These are phyloP conservation scores for Apotomis capreana DNA, from an alignment of 2,888 invertebrate genomes.

Conservation along the genomic window DNA sequence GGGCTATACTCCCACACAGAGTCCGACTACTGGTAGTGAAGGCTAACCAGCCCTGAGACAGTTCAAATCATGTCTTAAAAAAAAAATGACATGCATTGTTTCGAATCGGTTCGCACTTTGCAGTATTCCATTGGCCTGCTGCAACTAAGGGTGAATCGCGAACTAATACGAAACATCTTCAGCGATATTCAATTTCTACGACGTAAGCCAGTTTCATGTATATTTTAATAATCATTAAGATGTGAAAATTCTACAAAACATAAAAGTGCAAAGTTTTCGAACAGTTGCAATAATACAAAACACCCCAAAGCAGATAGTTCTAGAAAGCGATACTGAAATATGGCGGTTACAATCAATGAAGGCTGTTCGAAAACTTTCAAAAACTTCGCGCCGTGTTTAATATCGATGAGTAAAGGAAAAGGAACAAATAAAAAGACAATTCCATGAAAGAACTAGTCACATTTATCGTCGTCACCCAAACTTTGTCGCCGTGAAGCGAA, in stretches of 20 bases:
- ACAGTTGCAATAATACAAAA: slow-evolving; percentile 79
- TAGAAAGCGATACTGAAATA: slow-evolving; percentile 67
- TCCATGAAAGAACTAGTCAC: slow-evolving; percentile 67
- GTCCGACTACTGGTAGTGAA: too few species aligned
- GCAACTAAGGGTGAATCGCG: too few species aligned
- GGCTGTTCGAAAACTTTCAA: slow-evolving; percentile 87
- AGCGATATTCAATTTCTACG: too few species aligned
- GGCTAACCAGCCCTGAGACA: too few species aligned
- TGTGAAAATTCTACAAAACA: slow-evolving; percentile 6
- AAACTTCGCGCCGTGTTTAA: slow-evolving; percentile 62
- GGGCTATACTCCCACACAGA: too few species aligned
- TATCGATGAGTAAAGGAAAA: slow-evolving; percentile 70
- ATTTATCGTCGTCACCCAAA: slow-evolving; percentile 69
- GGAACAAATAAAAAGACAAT: slow-evolving; percentile 70
- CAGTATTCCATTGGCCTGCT: too few species aligned
- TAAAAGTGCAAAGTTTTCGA: slow-evolving; percentile 83
- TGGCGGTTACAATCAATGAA: slow-evolving; percentile 82
- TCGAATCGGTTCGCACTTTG: too few species aligned
- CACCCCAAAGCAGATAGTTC: slow-evolving; percentile 62
- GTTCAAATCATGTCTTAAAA: too few species aligned
- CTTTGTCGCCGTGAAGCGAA: slow-evolving; percentile 79
- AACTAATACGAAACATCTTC: too few species aligned
- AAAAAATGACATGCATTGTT: too few species aligned
- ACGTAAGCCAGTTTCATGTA: too few species aligned
- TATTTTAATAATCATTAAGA: background rate